Percentiles rank a stretch among this genome's conserved stretches.
Evolutionary conservation across 2,113 vertebrate genomes (phyloP).

Genomic region (Tonatia bakeri): DNA sequence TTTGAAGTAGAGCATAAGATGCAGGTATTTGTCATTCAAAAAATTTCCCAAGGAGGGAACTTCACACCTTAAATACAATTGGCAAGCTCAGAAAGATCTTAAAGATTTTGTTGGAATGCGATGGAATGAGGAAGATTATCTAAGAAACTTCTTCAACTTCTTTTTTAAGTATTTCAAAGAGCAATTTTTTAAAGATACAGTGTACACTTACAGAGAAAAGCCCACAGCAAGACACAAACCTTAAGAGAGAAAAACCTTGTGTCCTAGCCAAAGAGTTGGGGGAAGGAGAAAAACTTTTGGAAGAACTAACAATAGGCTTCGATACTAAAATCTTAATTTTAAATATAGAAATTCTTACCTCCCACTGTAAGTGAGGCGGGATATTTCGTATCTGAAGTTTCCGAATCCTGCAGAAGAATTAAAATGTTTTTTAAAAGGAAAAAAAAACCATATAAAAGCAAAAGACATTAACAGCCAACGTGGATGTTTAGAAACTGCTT

Average conservation of each 20-base stretch:
- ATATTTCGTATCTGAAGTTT: conserved; percentile 98
- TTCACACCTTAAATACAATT: background rate
- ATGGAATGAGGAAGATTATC: background rate
- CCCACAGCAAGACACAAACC: background rate
- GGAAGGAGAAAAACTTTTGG: background rate
- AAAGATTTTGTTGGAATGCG: background rate
- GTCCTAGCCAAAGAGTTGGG: background rate
- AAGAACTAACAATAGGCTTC: background rate
- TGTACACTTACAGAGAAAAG: background rate
- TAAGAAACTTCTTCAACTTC: background rate
- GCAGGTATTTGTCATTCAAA: background rate
- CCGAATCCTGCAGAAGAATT: conserved; percentile 88
- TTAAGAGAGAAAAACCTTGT: background rate
- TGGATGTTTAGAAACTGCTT: conserved; percentile 9
- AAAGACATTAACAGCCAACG: conserved; percentile 17
- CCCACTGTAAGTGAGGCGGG: conserved; percentile 95
- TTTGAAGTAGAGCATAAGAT: conserved; percentile 4
- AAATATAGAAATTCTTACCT: conserved; percentile 85
- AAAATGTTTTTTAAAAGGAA: conserved; percentile 54
- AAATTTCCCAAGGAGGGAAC: background rate
- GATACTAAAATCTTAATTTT: conserved; percentile 26
- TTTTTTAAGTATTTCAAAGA: conserved; percentile 1
- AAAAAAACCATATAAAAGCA: conserved; percentile 25
- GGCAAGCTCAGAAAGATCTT: conserved; percentile 18
- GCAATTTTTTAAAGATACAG: background rate